phyloP scores from a whole-genome alignment of 2,888 invertebrate genomes.

The Drosophila fulvimacula region DNA sequence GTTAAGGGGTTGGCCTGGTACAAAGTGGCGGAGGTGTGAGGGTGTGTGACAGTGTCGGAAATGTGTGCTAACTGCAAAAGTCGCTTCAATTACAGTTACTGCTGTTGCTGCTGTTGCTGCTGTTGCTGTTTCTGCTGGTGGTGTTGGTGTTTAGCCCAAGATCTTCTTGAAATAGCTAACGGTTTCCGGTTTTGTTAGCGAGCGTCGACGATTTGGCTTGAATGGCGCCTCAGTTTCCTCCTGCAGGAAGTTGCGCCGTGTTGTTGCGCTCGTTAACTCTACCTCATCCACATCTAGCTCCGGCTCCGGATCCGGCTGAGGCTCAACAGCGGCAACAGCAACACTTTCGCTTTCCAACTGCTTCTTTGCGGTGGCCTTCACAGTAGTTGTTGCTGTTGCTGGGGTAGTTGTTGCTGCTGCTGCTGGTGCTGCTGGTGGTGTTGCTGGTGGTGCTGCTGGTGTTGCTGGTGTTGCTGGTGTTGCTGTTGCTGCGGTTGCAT shows the following conservation, averaged over 20 bases:
- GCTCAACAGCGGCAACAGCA: background rate
- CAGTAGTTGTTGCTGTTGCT: constrained; percentile 33
- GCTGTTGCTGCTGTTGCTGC: background rate
- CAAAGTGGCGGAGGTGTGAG: constrained; percentile 3
- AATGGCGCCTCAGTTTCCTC: constrained; percentile 84
- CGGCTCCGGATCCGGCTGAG: background rate
- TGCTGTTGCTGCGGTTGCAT: constrained; percentile 41
- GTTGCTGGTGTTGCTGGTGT: constrained; percentile 31
- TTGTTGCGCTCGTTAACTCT: constrained; percentile 51
- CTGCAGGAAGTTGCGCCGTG: constrained; percentile 83
- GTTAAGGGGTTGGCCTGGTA: background rate
- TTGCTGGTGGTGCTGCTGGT: constrained; percentile 8
- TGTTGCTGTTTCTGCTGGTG: constrained; percentile 1
- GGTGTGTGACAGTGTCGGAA: constrained; percentile 39
- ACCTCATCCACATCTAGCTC: constrained; percentile 18
- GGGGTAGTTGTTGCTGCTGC: constrained; percentile 19
- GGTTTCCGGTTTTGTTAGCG: constrained; percentile 84
- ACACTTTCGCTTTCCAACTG: constrained; percentile 54
- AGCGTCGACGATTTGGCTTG: constrained; percentile 84
- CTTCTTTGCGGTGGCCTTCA: constrained; percentile 53
- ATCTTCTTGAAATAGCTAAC: constrained; percentile 85
- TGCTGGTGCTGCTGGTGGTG: constrained; percentile 20
- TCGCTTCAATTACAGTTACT: constrained; percentile 45
- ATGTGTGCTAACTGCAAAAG: constrained; percentile 61
- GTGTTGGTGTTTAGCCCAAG: constrained; percentile 82